Percentiles rank a stretch among this genome's conserved stretches.
phyloP scores from a whole-genome alignment of 1,140 invertebrate genomes.

The Olivierus martensii region DNA sequence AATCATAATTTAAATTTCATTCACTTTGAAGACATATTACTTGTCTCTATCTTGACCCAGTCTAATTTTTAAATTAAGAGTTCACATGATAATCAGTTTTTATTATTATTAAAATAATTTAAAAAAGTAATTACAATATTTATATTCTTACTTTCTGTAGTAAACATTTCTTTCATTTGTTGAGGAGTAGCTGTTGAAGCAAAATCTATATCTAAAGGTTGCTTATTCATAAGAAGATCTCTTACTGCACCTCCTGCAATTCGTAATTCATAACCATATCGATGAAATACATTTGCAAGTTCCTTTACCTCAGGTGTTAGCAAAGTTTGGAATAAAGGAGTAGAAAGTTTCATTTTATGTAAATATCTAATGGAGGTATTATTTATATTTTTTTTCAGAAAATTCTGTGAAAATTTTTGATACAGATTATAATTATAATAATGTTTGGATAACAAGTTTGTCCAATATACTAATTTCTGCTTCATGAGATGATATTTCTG shows the following conservation, averaged over 20 bases:
- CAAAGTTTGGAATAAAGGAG: conserved; percentile 49
- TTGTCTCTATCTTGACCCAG: too few species aligned
- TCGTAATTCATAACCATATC: conserved; percentile 56
- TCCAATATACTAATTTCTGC: too few species aligned
- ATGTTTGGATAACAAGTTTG: too few species aligned
- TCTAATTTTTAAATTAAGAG: too few species aligned
- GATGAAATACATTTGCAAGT: conserved; percentile 12
- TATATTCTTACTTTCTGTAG: conserved; percentile 43
- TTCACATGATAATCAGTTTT: not conserved
- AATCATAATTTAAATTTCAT: too few species aligned
- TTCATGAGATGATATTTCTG: too few species aligned
- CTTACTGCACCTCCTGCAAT: conserved; percentile 89
- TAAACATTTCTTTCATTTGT: conserved; percentile 93
- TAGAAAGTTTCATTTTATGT: conserved; percentile 32
- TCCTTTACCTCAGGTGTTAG: conserved; percentile 63
- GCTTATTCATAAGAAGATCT: conserved; percentile 76
- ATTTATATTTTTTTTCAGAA: too few species aligned
- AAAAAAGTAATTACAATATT: not conserved
- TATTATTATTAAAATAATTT: not conserved
- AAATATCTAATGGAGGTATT: too few species aligned
- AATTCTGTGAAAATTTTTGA: too few species aligned
- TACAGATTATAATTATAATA: too few species aligned
- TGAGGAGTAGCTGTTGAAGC: conserved; percentile 91
- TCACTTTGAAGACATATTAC: too few species aligned
- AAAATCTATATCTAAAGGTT: conserved; percentile 90